phyloP scores from a whole-genome alignment of 2,888 invertebrate genomes.

The Drosophila putrida region DNA sequence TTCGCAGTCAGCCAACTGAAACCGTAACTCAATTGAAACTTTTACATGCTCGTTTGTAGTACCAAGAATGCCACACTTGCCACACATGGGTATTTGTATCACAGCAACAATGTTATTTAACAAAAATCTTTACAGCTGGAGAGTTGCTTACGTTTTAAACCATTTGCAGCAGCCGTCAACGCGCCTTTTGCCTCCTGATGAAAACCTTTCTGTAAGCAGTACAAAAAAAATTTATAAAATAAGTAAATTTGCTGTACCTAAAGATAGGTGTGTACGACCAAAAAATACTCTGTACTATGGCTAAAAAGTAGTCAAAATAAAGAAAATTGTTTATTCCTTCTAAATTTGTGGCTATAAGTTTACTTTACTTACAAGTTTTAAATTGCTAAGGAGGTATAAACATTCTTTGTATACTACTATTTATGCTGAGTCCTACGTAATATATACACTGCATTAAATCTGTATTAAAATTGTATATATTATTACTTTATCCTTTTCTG shows the following conservation, averaged over 20 bases:
- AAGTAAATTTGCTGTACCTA: not conserved
- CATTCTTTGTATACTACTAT: too few relatives aligned
- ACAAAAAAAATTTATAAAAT: slow-evolving; percentile 4
- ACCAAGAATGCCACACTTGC: slow-evolving; percentile 18
- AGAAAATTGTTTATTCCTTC: too few relatives aligned
- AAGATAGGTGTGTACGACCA: not conserved
- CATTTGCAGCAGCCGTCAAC: slow-evolving; percentile 17
- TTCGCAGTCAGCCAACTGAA: slow-evolving; percentile 53
- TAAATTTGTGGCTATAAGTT: too few relatives aligned
- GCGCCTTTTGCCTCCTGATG: not conserved
- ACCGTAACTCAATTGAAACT: slow-evolving; percentile 72
- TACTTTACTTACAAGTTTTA: too few relatives aligned
- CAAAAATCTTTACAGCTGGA: slow-evolving; percentile 38
- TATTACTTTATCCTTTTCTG: too few relatives aligned
- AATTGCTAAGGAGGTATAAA: too few relatives aligned
- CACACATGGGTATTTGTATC: slow-evolving; percentile 13
- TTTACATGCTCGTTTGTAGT: slow-evolving; percentile 39
- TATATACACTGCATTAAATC: too few relatives aligned
- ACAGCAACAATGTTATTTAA: slow-evolving; percentile 46
- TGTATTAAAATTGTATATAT: too few relatives aligned
- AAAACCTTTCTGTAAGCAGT: slow-evolving; percentile 20
- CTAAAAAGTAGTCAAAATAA: not conserved
- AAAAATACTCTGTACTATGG: not conserved
- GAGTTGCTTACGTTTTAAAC: slow-evolving; percentile 13
- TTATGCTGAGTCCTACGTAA: too few relatives aligned